A percentile compares a stretch with the other conserved stretches of the same genome.
Conservation (phyloP, 2,888 invertebrate species). For the Agrochola litura region DNA sequence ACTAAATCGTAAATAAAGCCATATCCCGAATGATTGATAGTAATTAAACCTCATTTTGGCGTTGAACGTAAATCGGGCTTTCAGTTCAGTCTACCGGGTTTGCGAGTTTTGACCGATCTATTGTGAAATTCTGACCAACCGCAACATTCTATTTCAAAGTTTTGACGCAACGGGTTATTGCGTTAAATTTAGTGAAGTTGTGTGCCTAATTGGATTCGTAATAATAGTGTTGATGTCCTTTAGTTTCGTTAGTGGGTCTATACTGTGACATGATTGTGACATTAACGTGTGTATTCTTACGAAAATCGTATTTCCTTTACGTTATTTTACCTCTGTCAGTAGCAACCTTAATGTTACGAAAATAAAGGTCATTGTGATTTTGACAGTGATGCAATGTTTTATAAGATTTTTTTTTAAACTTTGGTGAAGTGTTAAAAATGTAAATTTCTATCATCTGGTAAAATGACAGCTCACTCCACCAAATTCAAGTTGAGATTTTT, state of each 20-base stretch:
- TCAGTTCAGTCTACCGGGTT: constrained; percentile 34
- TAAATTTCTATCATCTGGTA: neutral
- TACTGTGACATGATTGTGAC: neutral
- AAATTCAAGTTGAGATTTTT: neutral
- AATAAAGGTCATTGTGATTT: neutral
- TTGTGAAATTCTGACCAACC: constrained; percentile 64
- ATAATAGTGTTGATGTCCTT: neutral
- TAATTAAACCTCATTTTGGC: constrained; percentile 70
- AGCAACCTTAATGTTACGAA: neutral
- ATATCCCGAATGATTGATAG: constrained; percentile 54
- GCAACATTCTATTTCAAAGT: constrained; percentile 51
- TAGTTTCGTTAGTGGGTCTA: neutral
- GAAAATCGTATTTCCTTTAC: too few relatives aligned
- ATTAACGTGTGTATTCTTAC: neutral
- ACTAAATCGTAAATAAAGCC: constrained; percentile 46
- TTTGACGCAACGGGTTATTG: constrained; percentile 27
- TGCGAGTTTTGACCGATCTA: constrained; percentile 48
- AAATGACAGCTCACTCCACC: neutral
- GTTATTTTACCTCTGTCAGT: neutral
- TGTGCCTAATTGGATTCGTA: neutral
- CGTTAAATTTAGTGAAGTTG: constrained; percentile 14
- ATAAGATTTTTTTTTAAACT: neutral
- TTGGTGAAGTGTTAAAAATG: neutral
- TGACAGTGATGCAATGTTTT: neutral
- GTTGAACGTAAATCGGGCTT: constrained; percentile 56